Conservation (phyloP, 2,888 invertebrate genomes). For the Pterobdella sp. region DNA sequence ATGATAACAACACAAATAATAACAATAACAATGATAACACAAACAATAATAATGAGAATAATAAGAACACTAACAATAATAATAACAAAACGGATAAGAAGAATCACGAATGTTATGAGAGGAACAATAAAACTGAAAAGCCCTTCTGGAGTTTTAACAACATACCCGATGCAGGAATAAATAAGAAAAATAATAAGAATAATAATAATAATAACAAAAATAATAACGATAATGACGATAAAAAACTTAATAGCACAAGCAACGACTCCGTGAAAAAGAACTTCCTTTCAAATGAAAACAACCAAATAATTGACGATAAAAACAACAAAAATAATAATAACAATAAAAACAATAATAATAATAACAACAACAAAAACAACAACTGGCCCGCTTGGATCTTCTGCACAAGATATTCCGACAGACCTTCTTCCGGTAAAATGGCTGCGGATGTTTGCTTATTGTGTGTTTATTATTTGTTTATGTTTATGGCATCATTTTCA, state of each 20-base stretch:
- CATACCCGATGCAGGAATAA: neutral
- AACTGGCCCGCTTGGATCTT: slow-evolving; percentile 93
- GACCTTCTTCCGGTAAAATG: slow-evolving; percentile 56
- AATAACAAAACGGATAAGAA: neutral
- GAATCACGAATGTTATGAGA: neutral
- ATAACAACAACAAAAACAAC: too few relatives aligned
- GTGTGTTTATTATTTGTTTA: too few relatives aligned
- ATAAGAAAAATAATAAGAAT: too few relatives aligned
- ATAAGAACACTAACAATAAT: neutral
- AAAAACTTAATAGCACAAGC: neutral
- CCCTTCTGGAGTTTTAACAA: neutral
- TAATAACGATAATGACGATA: neutral
- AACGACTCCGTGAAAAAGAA: neutral
- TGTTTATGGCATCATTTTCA: too few relatives aligned
- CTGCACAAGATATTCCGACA: slow-evolving; percentile 73
- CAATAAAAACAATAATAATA: too few relatives aligned
- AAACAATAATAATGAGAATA: neutral
- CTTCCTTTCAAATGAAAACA: neutral
- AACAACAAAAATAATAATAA: too few relatives aligned
- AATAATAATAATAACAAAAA: too few relatives aligned
- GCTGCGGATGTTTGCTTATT: too few relatives aligned
- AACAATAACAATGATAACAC: slow-evolving; percentile 4
- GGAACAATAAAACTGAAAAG: neutral
- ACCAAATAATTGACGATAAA: neutral
- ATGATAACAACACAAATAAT: neutral